A percentile compares a stretch with the other conserved stretches of the same genome.
phyloP scores from a whole-genome alignment of 1,140 invertebrate genomes.

The Pseudomyrmex flavicornis region DNA sequence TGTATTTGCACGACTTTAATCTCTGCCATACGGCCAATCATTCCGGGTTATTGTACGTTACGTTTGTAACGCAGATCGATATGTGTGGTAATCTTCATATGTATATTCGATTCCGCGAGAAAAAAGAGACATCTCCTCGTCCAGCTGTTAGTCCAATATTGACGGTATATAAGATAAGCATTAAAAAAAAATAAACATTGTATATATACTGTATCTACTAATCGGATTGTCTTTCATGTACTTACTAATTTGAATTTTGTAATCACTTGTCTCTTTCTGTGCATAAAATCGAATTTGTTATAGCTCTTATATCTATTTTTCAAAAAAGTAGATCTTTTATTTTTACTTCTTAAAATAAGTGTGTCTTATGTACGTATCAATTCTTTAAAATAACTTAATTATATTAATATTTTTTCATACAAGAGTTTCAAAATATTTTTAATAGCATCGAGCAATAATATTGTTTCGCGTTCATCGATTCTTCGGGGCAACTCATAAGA shows the following conservation, averaged over 20 bases:
- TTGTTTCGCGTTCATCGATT: slow-evolving; percentile 45
- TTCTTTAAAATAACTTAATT: background rate
- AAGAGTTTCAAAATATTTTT: slow-evolving; percentile 5
- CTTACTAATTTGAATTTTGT: too few relatives aligned
- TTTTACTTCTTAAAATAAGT: background rate
- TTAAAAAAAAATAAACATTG: too few relatives aligned
- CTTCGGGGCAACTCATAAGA: slow-evolving; percentile 51
- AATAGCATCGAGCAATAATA: slow-evolving; percentile 37
- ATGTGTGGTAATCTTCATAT: background rate
- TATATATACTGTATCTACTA: too few relatives aligned
- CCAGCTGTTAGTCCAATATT: too few relatives aligned
- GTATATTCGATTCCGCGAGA: too few relatives aligned
- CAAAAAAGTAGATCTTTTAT: too few relatives aligned
- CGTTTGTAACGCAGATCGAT: background rate
- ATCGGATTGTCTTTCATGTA: too few relatives aligned
- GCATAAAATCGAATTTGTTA: too few relatives aligned
- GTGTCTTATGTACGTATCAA: background rate
- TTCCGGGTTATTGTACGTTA: background rate
- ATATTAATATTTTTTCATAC: background rate
- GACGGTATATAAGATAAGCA: too few relatives aligned
- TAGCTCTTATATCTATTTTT: too few relatives aligned
- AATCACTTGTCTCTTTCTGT: too few relatives aligned
- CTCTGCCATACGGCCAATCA: background rate
- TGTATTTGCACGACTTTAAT: slow-evolving; percentile 29
- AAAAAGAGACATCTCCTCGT: too few relatives aligned